phyloP scores from a whole-genome alignment of 2,113 vertebrate genomes.

The Bos indicus region DNA sequence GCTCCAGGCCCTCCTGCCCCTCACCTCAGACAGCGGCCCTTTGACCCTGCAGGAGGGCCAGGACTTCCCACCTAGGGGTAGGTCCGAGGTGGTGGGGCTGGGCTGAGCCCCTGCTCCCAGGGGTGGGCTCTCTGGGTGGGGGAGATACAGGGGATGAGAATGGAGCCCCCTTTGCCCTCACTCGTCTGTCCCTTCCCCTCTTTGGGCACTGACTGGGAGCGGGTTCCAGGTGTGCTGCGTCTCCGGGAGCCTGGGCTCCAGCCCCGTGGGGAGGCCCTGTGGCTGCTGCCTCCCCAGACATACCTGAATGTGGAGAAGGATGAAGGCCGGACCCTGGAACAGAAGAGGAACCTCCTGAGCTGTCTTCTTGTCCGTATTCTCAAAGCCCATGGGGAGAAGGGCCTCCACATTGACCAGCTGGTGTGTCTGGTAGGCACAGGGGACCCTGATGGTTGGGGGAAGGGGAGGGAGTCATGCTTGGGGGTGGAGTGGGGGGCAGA shows the following conservation, averaged over 20 bases:
- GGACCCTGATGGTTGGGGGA: not conserved
- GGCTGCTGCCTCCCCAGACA: constrained; percentile 89
- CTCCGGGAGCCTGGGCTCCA: constrained; percentile 75
- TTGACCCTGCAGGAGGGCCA: constrained; percentile 72
- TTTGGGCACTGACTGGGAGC: not conserved
- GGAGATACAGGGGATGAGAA: not conserved
- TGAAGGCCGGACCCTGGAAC: constrained; percentile 87
- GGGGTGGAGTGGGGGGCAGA: not conserved
- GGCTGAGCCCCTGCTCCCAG: not conserved
- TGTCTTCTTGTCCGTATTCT: constrained; percentile 92
- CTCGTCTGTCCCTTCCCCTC: accelerated
- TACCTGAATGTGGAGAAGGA: constrained; percentile 90
- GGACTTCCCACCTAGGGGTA: constrained; percentile 64
- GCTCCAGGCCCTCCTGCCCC: constrained; percentile 87
- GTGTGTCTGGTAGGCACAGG: constrained; percentile 88
- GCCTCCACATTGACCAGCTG: constrained; percentile 94
- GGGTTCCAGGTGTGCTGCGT: constrained; percentile 81
- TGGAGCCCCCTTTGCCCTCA: accelerated
- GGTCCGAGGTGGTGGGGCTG: not conserved
- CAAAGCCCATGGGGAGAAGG: constrained; percentile 87
- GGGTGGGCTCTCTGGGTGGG: not conserved
- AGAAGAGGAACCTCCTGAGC: constrained; percentile 93
- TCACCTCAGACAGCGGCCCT: constrained; percentile 80
- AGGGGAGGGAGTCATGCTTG: not conserved
- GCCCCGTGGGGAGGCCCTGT: constrained; percentile 50